Evolutionary conservation across 30 jellyfish, hydroid and myxozoan genomes (phyloP), one percentile per base, ranked within the genome.

Genomic region (Sanderia malayensis): DNA sequence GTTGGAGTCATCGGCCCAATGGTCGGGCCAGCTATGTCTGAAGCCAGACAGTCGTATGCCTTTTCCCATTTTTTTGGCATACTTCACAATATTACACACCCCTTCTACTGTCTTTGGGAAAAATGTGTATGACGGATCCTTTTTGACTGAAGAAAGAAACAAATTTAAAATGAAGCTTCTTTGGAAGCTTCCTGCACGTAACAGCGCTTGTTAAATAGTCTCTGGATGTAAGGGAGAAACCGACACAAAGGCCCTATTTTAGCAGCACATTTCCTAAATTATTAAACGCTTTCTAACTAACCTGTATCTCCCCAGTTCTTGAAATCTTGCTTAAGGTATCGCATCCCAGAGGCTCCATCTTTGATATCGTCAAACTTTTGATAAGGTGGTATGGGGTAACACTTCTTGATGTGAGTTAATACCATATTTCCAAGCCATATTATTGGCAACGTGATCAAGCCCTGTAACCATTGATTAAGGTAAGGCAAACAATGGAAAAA

Each of bases 11-110:
- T 58, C 71, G 3, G 71, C 71, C 71, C 71, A 58, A 7, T 21
- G 71, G 11, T 58, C 71, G 13, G 71, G 29, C 71, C 71, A 58
- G 71, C 71, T 58, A 34, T 58, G 71, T 7, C 71, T 31, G 24
- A 58, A 58, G 11, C 71, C 71, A 32, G 71, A 58, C 34, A 58
- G 3, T 24, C 71, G 29, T 58, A 58, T 58, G 3, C 71, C 34
- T 32, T 58, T 58, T 22, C 71, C 37, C 33, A 17, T 29, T 11
- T 13, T 11, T 22, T 58, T 58, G 18, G 71, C 71, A 29, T 21
- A 21, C 71, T 58, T 13, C 18, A 58, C 71, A 32, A 58, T 58
- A 22, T 22, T 22, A 58, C 71, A 58, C 37, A 58, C 29, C 24
- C 71, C 71, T 29, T 58, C 71, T 7, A 22, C 34, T 24, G 71